Percentiles rank a stretch among this genome's conserved stretches.
Evolutionary conservation across 2,113 vertebrate genomes (phyloP).

Genomic region (Oostethus manadensis): DNA sequence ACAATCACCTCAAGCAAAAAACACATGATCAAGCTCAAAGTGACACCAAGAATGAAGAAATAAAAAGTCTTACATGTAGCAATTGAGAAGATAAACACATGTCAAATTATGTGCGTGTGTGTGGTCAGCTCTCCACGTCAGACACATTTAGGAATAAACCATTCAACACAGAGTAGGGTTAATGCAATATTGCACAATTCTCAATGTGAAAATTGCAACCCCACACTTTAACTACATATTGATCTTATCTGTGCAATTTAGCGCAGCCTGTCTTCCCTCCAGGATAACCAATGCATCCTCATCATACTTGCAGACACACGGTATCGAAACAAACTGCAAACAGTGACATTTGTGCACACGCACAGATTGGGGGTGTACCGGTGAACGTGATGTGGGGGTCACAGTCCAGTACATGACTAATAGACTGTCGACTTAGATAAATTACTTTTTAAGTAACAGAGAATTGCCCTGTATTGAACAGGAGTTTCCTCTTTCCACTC

Average conservation of each 20-base stretch:
- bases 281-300: constrained; percentile 37
- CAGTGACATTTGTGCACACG: constrained; percentile 20
- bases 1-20: too few relatives aligned
- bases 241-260: constrained; percentile 71
- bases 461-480: constrained; percentile 68
- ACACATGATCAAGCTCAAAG: too few relatives aligned
- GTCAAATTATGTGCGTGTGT: too few relatives aligned
- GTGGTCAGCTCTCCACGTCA: constrained; percentile 9
- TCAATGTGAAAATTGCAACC: constrained; percentile 48
- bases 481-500: constrained; percentile 55
- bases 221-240: constrained; percentile 68
- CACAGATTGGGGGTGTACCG: constrained; percentile 1
- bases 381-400: constrained; percentile 27
- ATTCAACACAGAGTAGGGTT: constrained; percentile 20
- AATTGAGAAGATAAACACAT: too few relatives aligned
- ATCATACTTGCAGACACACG: constrained; percentile 40
- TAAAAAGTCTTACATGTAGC: too few relatives aligned
- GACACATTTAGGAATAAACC: constrained; percentile 18
- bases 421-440: constrained; percentile 73
- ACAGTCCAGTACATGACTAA: constrained; percentile 69
- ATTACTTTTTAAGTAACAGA: constrained; percentile 73
- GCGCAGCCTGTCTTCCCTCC: constrained; percentile 44
- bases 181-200: constrained; percentile 50
- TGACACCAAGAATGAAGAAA: too few relatives aligned
- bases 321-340: constrained; percentile 5